Conservation (phyloP, 2,888 invertebrate species). For the Latheticus oryzae region DNA sequence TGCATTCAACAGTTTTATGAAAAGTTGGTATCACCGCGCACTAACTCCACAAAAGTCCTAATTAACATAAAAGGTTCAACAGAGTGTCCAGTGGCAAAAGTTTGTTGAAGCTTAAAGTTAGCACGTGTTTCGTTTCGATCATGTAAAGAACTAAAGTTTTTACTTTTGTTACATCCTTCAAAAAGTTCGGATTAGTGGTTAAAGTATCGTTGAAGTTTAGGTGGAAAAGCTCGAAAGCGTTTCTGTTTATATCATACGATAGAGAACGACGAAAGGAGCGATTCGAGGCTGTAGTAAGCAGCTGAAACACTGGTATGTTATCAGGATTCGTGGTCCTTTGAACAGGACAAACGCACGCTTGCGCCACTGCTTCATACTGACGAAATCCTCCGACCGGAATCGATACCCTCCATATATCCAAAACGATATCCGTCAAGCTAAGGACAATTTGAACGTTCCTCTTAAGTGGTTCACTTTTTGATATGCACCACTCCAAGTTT, state of each 20-base stretch:
- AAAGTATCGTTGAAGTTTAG: slow-evolving; percentile 2
- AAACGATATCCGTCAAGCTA: slow-evolving; percentile 48
- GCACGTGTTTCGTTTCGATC: slow-evolving; percentile 22
- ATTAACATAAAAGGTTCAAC: slow-evolving; percentile 16
- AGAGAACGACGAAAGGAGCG: slow-evolving; percentile 12
- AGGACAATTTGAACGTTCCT: slow-evolving; percentile 34
- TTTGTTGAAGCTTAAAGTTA: slow-evolving; percentile 22
- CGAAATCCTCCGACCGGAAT: slow-evolving; percentile 53
- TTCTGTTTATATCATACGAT: slow-evolving; percentile 25
- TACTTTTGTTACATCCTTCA: slow-evolving; percentile 7
- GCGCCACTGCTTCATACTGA: slow-evolving; percentile 45
- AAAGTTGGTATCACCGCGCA: slow-evolving; percentile 32
- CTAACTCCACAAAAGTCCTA: slow-evolving; percentile 25
- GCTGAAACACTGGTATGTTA: slow-evolving; percentile 47
- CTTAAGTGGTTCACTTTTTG: slow-evolving; percentile 21
- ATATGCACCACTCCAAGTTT: not conserved
- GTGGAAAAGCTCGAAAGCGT: not conserved
- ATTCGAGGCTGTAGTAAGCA: slow-evolving; percentile 39
- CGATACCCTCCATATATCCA: slow-evolving; percentile 52
- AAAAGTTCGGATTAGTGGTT: slow-evolving; percentile 17
- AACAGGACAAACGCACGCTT: slow-evolving; percentile 46
- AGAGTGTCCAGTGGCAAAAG: slow-evolving; percentile 22
- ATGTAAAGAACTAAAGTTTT: slow-evolving; percentile 10
- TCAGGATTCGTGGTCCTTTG: slow-evolving; percentile 47
- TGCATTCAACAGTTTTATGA: slow-evolving; percentile 35